These are phyloP conservation scores for Lasaia peninsularis DNA, from an alignment of 1,140 invertebrate species.

Conservation along the genomic window DNA sequence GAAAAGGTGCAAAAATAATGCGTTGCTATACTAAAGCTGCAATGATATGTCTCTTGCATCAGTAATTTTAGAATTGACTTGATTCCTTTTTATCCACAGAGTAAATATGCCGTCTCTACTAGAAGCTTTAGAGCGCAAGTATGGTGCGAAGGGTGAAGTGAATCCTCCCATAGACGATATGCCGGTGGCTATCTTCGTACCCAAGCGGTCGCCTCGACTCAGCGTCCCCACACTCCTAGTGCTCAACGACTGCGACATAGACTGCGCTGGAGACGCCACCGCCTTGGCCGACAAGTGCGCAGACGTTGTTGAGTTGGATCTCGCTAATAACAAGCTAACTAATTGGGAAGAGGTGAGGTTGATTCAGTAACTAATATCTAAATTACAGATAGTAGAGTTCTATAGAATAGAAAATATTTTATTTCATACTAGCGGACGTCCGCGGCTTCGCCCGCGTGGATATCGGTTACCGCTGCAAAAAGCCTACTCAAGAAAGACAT, in stretches of 20 bases:
- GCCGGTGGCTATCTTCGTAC: conserved; percentile 89
- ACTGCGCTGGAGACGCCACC: conserved; percentile 88
- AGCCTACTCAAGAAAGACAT: no score
- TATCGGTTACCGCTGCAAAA: no score
- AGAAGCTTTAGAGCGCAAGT: conserved; percentile 91
- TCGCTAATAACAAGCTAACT: conserved; percentile 92
- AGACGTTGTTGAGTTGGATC: conserved; percentile 91
- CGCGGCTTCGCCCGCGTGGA: no score
- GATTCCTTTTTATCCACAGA: conserved; percentile 30
- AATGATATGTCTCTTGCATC: no score
- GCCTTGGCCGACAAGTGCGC: conserved; percentile 89
- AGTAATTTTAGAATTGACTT: not conserved
- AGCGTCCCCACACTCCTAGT: conserved; percentile 90
- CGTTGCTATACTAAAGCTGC: no score
- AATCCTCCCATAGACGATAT: conserved; percentile 78
- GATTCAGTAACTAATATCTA: no score
- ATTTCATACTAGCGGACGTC: no score
- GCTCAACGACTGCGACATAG: conserved; percentile 93
- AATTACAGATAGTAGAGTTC: no score
- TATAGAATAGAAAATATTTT: no score
- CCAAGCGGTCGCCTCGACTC: conserved; percentile 85
- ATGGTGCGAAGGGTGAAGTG: conserved; percentile 81
- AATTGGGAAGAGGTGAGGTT: conserved; percentile 88
- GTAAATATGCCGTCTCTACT: conserved; percentile 86
- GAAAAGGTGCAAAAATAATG: no score